Conservation (phyloP, 2,113 vertebrate species). For the Ochotona princeps region DNA sequence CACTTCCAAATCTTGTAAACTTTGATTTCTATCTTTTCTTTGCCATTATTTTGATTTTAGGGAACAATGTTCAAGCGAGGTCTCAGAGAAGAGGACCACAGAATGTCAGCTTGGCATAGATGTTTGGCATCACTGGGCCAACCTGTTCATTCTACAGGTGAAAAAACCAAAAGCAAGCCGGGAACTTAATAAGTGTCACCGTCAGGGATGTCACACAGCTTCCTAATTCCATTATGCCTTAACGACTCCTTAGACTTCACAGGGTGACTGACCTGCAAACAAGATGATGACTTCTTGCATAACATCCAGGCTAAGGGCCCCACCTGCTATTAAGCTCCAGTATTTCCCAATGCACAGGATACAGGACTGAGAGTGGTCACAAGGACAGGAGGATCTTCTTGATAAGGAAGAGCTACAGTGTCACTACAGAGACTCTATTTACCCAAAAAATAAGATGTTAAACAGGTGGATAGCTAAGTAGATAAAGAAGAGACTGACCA, state of each 20-base stretch:
- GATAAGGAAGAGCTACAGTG: background rate
- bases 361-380: background rate
- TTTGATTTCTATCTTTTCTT: background rate
- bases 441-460: constrained; percentile 3
- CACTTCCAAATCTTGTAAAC: background rate
- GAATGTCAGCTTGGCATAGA: background rate
- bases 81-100: background rate
- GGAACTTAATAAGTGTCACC: background rate
- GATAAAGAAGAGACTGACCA: background rate
- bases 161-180: constrained; percentile 36
- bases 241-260: background rate
- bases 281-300: constrained; percentile 38
- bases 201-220: background rate
- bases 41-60: constrained; percentile 26
- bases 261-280: constrained; percentile 52
- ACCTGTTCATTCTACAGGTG: background rate
- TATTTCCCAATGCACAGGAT: constrained; percentile 4
- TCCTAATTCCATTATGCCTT: constrained; percentile 53
- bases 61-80: background rate
- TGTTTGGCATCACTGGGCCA: constrained; percentile 9
- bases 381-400: background rate
- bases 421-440: background rate
- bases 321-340: constrained; percentile 52
- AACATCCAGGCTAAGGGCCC: constrained; percentile 15
- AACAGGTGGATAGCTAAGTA: background rate